Percentiles rank a stretch among this genome's conserved stretches.
These are phyloP conservation scores for Chelidonichthys spinosus DNA, from an alignment of 2,797 vertebrate species.

Conservation along the genomic window DNA sequence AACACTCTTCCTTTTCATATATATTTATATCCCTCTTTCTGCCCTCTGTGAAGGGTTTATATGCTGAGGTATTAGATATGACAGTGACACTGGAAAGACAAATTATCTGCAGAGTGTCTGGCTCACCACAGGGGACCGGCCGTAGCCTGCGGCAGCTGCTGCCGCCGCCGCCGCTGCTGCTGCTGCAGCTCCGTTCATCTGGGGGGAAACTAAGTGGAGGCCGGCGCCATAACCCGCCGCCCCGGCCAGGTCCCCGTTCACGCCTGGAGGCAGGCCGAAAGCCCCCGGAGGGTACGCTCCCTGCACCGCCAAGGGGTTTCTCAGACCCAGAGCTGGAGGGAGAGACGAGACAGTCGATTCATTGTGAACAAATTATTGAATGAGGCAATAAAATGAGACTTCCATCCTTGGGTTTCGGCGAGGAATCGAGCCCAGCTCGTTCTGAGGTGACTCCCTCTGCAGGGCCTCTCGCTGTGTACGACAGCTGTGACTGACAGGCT, in stretches of 20 bases:
- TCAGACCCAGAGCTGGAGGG: constrained; percentile 86
- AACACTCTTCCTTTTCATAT: not conserved
- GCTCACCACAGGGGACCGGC: constrained; percentile 88
- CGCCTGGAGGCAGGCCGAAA: constrained; percentile 87
- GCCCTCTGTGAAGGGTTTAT: constrained; percentile 39
- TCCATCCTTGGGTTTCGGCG: not conserved
- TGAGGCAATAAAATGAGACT: not conserved
- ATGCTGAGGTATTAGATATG: constrained; percentile 56
- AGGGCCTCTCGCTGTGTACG: constrained; percentile 35
- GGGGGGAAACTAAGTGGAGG: constrained; percentile 88
- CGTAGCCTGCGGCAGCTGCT: constrained; percentile 81
- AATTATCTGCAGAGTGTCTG: constrained; percentile 38
- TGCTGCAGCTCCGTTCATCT: constrained; percentile 86
- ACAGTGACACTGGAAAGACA: constrained; percentile 61
- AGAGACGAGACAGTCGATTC: constrained; percentile 2
- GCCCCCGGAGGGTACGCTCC: constrained; percentile 89
- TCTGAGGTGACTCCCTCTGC: constrained; percentile 38
- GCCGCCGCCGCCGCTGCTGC: constrained; percentile 69
- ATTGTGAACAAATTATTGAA: constrained; percentile 27
- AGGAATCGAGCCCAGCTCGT: constrained; percentile 20
- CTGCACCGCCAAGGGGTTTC: constrained; percentile 89
- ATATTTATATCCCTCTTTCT: constrained; percentile 1
- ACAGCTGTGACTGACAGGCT: constrained; percentile 59
- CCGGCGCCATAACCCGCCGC: constrained; percentile 81
- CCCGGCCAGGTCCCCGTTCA: constrained; percentile 89